Percentiles rank a stretch among this genome's conserved stretches.
These are phyloP conservation scores for Thereuonema tuberculata DNA, from an alignment of 1,140 invertebrate species.

Conservation along the genomic window DNA sequence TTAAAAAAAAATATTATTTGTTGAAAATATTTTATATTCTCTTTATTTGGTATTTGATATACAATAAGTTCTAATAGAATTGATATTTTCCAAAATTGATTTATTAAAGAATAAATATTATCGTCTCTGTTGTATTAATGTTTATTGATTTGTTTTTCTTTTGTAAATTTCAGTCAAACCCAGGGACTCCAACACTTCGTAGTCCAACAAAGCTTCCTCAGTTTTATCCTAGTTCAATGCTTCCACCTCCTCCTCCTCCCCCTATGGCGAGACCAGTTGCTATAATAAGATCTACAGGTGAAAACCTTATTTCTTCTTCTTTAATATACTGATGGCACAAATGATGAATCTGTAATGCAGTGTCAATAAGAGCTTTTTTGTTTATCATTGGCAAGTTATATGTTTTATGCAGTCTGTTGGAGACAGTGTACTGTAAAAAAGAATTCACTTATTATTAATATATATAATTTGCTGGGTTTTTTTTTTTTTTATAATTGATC, in stretches of 20 bases:
- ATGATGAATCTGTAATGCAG: not conserved
- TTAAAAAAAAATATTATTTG: too few species aligned
- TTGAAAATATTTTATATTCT: too few species aligned
- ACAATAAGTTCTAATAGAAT: too few species aligned
- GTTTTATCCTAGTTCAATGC: constrained; percentile 73
- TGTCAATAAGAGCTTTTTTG: not conserved
- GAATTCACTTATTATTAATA: too few species aligned
- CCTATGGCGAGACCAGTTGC: constrained; percentile 91
- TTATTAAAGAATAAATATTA: too few species aligned
- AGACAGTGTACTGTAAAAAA: too few species aligned
- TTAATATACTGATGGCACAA: not conserved
- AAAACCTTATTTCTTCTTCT: constrained; percentile 14
- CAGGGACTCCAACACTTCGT: constrained; percentile 32
- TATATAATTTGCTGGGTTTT: too few species aligned
- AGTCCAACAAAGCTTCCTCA: constrained; percentile 53
- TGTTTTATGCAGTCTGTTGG: not conserved
- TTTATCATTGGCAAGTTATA: not conserved
- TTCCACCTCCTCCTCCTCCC: constrained; percentile 81
- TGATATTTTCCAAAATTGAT: too few species aligned
- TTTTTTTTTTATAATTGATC: too few species aligned
- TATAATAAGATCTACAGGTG: constrained; percentile 75
- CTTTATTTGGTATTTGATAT: too few species aligned
- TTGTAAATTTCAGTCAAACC: constrained; percentile 28
- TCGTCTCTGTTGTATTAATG: too few species aligned
- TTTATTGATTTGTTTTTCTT: too few species aligned